These are phyloP conservation scores for crab-eating macaque (Macaca fascicularis) DNA, from an alignment of 2,113 vertebrate genomes.

Conservation along the genomic window DNA sequence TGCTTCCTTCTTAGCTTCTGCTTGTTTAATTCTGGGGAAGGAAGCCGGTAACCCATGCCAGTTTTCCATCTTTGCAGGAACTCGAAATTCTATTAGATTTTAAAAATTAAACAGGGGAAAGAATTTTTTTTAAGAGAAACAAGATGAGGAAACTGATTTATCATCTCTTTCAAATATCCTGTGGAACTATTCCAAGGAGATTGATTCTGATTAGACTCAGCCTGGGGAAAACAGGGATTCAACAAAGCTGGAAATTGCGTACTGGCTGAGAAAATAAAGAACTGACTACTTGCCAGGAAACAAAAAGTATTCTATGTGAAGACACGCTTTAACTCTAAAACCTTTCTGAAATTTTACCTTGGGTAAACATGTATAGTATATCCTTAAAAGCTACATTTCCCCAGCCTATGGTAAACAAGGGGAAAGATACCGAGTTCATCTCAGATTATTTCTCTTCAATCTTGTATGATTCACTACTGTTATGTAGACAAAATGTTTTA, in stretches of 20 bases:
- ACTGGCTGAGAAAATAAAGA: not conserved
- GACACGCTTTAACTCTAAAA: not conserved
- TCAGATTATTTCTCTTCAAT: not conserved
- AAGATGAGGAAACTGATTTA: not conserved
- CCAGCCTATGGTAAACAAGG: not conserved
- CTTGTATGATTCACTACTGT: not conserved
- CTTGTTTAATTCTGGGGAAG: constrained; percentile 20
- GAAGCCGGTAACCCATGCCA: not conserved
- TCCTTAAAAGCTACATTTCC: not conserved
- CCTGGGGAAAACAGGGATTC: not conserved
- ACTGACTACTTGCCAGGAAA: not conserved
- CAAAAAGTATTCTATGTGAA: not conserved
- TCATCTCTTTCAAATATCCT: not conserved
- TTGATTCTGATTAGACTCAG: not conserved
- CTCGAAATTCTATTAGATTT: constrained; percentile 8
- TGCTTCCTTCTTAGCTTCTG: not conserved
- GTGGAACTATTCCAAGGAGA: not conserved
- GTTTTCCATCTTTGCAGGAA: constrained; percentile 21
- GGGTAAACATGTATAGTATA: not conserved
- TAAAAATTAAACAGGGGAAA: constrained; percentile 24
- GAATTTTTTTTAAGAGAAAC: constrained; percentile 27
- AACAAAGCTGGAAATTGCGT: not conserved
- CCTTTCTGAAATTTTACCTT: not conserved
- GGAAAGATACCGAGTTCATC: not conserved
- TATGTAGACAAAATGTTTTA: not conserved